Percentiles rank a stretch among this genome's conserved stretches.
These are phyloP conservation scores for Labeo calbasu DNA, from an alignment of 2,797 vertebrate species.

Conservation along the genomic window DNA sequence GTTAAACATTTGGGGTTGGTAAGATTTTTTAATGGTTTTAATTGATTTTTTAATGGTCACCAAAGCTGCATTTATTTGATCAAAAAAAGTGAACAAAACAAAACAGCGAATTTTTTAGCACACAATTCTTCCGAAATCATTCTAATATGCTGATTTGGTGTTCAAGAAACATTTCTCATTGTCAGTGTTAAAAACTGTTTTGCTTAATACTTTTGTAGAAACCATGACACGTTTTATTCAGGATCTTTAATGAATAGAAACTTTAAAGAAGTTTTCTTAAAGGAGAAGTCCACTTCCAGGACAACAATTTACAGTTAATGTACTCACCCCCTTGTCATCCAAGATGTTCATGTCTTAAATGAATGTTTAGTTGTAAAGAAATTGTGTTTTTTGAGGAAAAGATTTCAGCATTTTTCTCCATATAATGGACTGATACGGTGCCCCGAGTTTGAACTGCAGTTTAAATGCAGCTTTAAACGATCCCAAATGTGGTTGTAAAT, in stretches of 20 bases:
- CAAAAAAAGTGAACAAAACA: background rate
- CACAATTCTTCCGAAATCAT: background rate
- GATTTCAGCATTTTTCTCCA: too few species aligned
- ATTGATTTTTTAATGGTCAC: too few species aligned
- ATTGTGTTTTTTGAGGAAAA: too few species aligned
- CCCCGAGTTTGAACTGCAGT: too few species aligned
- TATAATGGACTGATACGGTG: too few species aligned
- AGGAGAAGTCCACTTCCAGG: too few species aligned
- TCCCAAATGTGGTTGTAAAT: too few species aligned
- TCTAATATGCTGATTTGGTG: background rate
- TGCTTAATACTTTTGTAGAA: background rate
- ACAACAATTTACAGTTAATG: too few species aligned
- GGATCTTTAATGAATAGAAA: background rate
- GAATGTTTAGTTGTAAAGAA: too few species aligned
- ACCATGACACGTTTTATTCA: background rate
- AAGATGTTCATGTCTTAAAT: too few species aligned
- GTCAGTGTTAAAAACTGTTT: background rate
- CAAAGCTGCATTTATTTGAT: background rate
- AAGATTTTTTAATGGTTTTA: background rate
- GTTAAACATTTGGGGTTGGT: background rate
- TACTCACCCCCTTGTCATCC: too few species aligned
- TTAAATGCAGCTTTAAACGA: too few species aligned
- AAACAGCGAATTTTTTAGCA: background rate
- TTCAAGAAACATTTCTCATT: background rate
- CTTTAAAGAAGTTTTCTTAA: background rate